These are phyloP conservation scores for Sorex maritimensis DNA, from an alignment of 2,797 vertebrate species.

Conservation along the genomic window DNA sequence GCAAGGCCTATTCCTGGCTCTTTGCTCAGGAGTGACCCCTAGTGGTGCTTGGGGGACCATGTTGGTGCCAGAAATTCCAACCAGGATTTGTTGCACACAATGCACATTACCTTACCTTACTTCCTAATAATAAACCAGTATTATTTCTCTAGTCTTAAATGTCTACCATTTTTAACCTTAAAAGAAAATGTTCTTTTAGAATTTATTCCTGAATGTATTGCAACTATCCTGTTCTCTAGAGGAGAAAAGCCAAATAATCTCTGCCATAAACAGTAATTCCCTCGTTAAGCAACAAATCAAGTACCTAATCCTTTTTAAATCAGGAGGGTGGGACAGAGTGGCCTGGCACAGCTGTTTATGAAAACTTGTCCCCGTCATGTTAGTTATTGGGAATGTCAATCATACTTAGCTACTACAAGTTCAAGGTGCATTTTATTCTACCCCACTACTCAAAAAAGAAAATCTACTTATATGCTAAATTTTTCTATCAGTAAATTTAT, in stretches of 20 bases:
- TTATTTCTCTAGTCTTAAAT: constrained; percentile 14
- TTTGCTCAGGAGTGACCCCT: too few relatives aligned
- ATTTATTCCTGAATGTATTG: constrained; percentile 16
- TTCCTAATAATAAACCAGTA: too few relatives aligned
- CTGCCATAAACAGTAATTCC: constrained; percentile 18
- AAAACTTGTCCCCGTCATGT: not conserved
- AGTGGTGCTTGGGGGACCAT: too few relatives aligned
- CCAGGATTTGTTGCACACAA: too few relatives aligned
- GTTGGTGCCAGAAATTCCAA: too few relatives aligned
- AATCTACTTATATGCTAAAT: not conserved
- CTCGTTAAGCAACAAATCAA: constrained; percentile 12
- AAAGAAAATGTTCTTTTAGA: not conserved
- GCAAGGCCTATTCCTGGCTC: too few relatives aligned
- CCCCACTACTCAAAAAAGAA: not conserved
- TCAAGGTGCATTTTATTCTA: not conserved
- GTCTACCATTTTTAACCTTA: constrained; percentile 52
- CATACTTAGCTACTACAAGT: not conserved
- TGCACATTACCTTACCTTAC: too few relatives aligned
- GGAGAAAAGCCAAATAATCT: constrained; percentile 26
- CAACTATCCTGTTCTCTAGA: not conserved
- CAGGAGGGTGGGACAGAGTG: not conserved
- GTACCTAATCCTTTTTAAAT: not conserved
- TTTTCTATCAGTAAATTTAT: not conserved
- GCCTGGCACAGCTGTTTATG: not conserved
- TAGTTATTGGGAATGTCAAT: not conserved